Evolutionary conservation across 2,888 invertebrate species (phyloP), one percentile per base, ranked within the genome.

Genomic region (Platycheirus albimanus): DNA sequence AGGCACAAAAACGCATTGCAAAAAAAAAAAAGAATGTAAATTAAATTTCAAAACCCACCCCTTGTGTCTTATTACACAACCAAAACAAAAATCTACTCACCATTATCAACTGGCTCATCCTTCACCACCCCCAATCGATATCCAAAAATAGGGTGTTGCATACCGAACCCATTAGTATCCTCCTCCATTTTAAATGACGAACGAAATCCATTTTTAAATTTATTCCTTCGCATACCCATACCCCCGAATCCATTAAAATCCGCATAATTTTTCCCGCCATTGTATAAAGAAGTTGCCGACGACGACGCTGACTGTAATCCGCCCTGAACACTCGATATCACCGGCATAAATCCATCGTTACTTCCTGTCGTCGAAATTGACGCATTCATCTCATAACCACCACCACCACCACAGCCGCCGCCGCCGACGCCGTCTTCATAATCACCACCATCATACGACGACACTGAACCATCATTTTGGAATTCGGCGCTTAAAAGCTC

Each of bases 91-190:
- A 38, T 38, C n/a, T 36, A 64, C 86, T 85, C 72, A 90, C 90
- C 90, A 74, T 87, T 87, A 83, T 90, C 91, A 3, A 86, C 36
- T 0, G 91, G 90, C 58, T 90, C 90, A 19, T 89, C 86, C 69
- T 90, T 90, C 24, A 90, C 87, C 28, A 87, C 85, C 0, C 90
- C 89, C 83, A 90, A 85, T 58, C 90, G 89, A 70, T 88, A 90
- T 0, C 90, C 91, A 69, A 90, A 90, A 77, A 90, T 90, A 17
- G 89, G 90, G 87, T 90, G 89, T 47, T 89, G 90, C 74, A 89
- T 87, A 17, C 87, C 86, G 28, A 86, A 86, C 1, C 85, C 85
- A 67, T 75, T 85, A 2, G 77, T 78, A 19, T 87, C 86, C 3
- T 77, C 83, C 6, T 83, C 83, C 15, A 36, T 64, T 36, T 83